Evolutionary conservation across 1,140 invertebrate species (phyloP), one percentile per base, ranked within the genome.

Genomic region (Danaus melanippus): DNA sequence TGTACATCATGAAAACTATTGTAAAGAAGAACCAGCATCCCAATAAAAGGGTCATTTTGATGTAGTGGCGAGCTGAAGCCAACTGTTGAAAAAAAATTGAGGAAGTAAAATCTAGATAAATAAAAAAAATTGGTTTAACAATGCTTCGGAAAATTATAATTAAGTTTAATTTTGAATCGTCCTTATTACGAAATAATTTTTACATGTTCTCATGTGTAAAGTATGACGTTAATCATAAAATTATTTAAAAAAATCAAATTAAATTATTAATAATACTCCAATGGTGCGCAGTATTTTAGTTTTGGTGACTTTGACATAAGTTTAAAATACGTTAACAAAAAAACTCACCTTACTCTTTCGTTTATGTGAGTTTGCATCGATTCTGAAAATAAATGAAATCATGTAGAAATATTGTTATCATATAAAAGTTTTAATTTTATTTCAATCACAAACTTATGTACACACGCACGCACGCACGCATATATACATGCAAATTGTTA

Each of bases 1-100:
- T 90, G 64, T 91, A 92, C 43, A 88, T 84, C 82, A 93, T 89
- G 49, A 93, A 86, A n/a, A 91, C 87, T n/a, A 88, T 67, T 55
- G 92, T 90, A 55, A 92, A 92, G 47, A 90, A 86, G 0, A 88
- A 61, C 90, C 90, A 92, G 42, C 88, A 87, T 0, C 60, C 72
- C 11, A 92, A 66, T 0, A 91, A 72, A 0, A 89, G 52, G 0
- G 79, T 69, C 58, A 83, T 74, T 51, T 83, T 85, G 10, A 74
- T 47, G 56, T 72, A 75, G 56, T 76, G 65, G n/a, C 67, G 50
- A 7, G 69, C 70, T 46, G 53, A 47, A 2, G 58, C 50, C 42
- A 71, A 50, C 80, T 83, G 11, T 32, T n/a, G 52, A 2, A 50
- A 46, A 47, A 43, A 46, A 12, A 17, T 15, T 15, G 15, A 3